Base-by-base conservation (phyloP, 2,113 vertebrate species). In the Callipepla californica region DNA sequence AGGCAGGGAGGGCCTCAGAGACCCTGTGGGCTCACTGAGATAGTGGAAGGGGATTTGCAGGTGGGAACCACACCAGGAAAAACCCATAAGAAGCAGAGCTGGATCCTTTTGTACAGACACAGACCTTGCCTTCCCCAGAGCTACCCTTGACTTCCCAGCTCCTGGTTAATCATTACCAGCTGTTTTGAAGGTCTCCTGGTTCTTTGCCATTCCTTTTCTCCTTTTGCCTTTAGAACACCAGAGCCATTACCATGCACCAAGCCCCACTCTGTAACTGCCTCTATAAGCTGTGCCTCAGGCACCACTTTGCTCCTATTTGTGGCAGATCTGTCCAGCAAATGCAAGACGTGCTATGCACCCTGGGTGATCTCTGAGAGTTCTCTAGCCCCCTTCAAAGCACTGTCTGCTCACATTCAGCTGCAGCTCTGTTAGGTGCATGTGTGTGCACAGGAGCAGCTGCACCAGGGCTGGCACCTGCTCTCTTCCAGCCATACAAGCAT, bases 131-230 rank as follows among this genome's bases (percentile, higher is more conserved):
- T 47, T 42, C 61, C 47, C 47, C 82, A 12, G 6, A 30, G 40
- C 90, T 69, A 70, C 66, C 53, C 36, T 42, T 73, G 55, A 19
- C 63, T 59, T 50, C 55, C 80, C 74, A 23, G 48, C 34, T 66
- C 80, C 8, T 88, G 73, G 93, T 95, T 96, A 95, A 96, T 96
- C 57, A 94, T 96, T 96, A 15, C 11, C 9, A 51, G 5, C 53
- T 36, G 18, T 77, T 85, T 50, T 21, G 3, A 66, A 85, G 62
- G 70, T 69, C 70, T 94, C 38, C 65, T 28, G 13, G 65, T 73
- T 45, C 72, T 42, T 25, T 85, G 58, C 42, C 55, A 0, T 12
- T 9, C 7, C 23, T 36, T 6, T 30, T 74, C 40, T 57, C 73
- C 26, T 57, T 91, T 89, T 70, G 55, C 76, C 69, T 1, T 38